Evolutionary conservation across 2,797 vertebrate genomes (phyloP).

Genomic region (Alcedo atthis): DNA sequence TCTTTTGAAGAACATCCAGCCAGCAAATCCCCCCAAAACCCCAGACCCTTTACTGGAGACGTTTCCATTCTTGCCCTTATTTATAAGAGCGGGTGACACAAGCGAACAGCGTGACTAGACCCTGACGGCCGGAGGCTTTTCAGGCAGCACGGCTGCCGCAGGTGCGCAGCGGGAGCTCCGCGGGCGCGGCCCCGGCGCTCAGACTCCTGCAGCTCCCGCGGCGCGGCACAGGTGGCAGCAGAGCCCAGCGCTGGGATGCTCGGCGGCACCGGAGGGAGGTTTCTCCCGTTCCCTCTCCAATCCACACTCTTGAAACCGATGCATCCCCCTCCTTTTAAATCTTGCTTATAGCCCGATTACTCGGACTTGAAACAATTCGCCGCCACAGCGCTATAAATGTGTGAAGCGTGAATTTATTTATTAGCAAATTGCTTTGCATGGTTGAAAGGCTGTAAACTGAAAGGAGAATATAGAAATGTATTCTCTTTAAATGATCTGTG

Average conservation of each 20-base stretch:
- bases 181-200: not conserved
- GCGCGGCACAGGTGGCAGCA: conserved; percentile 80
- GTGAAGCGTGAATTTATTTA: not conserved
- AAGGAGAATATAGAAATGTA: not conserved
- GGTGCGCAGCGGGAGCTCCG: not conserved
- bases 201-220: conserved; percentile 67
- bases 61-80: too few species aligned
- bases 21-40: too few species aligned
- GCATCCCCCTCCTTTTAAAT: not conserved
- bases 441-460: not conserved
- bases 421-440: not conserved
- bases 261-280: not conserved
- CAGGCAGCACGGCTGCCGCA: not conserved
- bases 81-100: not conserved
- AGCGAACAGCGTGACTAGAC: not conserved
- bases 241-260: conserved; percentile 53
- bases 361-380: not conserved
- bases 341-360: not conserved
- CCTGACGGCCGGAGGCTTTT: fast-evolving
- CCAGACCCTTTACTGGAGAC: not conserved
- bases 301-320: not conserved
- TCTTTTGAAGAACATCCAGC: not conserved
- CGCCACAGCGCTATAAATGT: not conserved
- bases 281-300: not conserved
- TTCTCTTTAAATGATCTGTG: not conserved